These are phyloP conservation scores for Nibea albiflora DNA, from an alignment of 2,113 vertebrate genomes.

Conservation along the genomic window DNA sequence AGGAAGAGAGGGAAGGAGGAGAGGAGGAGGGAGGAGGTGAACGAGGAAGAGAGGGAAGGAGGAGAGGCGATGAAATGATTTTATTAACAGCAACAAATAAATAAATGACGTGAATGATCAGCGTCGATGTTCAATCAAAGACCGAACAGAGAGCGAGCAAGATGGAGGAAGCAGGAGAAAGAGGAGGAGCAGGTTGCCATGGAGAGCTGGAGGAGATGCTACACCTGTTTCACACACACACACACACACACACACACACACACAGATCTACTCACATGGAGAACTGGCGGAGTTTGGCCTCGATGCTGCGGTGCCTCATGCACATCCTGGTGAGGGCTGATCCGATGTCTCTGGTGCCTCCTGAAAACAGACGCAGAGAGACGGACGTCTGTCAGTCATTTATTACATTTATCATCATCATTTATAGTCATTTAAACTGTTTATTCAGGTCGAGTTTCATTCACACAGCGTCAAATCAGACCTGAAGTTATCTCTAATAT, in stretches of 20 bases:
- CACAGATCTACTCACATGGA: slow-evolving; percentile 87
- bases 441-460: too few relatives aligned
- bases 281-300: slow-evolving; percentile 93
- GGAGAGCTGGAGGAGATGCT: slow-evolving; percentile 36
- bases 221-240: slow-evolving; percentile 48
- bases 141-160: not conserved
- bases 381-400: slow-evolving; percentile 9
- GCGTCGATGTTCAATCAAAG: not conserved
- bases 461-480: too few relatives aligned
- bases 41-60: too few relatives aligned
- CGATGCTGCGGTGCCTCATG: slow-evolving; percentile 94
- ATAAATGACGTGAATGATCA: not conserved
- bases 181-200: slow-evolving; percentile 45
- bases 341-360: slow-evolving; percentile 91
- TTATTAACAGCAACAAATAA: not conserved
- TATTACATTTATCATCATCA: too few relatives aligned
- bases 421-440: too few relatives aligned
- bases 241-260: slow-evolving; percentile 12
- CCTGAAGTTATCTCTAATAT: too few relatives aligned
- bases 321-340: slow-evolving; percentile 94
- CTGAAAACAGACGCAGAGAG: slow-evolving; percentile 70
- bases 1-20: too few relatives aligned
- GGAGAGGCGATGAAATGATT: not conserved
- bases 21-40: not conserved
- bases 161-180: slow-evolving; percentile 12